A percentile compares a stretch with the other conserved stretches of the same genome.
phyloP scores from a whole-genome alignment of 2,113 vertebrate genomes.

The Erpornis zantholeuca region DNA sequence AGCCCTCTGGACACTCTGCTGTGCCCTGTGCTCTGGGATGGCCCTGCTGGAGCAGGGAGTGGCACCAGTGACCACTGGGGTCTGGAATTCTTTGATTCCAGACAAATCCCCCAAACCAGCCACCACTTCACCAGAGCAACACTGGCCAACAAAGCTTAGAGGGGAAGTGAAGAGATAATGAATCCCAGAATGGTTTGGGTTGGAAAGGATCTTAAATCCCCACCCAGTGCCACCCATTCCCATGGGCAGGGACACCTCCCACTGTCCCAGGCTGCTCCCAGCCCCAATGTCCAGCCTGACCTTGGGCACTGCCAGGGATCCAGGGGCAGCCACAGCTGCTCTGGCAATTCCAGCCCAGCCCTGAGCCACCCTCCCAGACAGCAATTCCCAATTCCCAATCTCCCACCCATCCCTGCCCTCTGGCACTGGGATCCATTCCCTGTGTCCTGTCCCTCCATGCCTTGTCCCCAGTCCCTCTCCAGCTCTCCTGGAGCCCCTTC shows the following conservation, averaged over 20 bases:
- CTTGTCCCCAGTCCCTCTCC: background rate
- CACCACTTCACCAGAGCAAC: background rate
- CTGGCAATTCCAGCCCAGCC: background rate
- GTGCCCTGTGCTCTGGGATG: background rate
- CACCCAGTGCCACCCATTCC: background rate
- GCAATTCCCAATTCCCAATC: background rate
- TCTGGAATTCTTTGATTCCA: background rate
- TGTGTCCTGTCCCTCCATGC: background rate
- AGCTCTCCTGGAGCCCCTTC: background rate
- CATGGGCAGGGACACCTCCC: background rate
- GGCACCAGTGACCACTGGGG: background rate
- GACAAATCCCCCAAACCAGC: no score
- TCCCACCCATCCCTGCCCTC: no score
- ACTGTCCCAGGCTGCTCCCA: background rate
- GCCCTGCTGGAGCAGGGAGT: background rate
- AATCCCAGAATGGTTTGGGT: background rate
- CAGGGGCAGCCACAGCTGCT: background rate
- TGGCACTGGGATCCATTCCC: background rate
- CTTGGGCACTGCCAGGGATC: background rate
- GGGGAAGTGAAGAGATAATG: background rate
- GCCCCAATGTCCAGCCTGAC: background rate
- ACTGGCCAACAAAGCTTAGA: background rate
- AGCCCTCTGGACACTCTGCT: no score
- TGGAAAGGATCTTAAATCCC: background rate
- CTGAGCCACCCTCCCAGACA: background rate